These are phyloP conservation scores for Pogonognathellus flavescens DNA, from an alignment of 1,140 invertebrate species.

Conservation along the genomic window DNA sequence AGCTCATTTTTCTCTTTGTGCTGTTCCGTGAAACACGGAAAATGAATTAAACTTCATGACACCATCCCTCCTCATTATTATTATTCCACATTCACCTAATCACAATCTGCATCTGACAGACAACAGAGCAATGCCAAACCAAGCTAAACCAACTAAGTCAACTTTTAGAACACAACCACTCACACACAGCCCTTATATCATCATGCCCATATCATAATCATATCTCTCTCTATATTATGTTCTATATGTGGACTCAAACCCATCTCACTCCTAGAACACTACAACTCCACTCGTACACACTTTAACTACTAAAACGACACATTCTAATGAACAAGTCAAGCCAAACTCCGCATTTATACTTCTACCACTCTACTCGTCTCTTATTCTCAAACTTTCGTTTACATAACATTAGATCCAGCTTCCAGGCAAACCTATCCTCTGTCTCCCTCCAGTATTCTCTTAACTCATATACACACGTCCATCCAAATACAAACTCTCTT, in stretches of 20 bases:
- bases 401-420: background rate
- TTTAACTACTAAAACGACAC: background rate
- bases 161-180: slow-evolving; percentile 12
- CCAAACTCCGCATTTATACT: background rate
- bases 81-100: slow-evolving; percentile 60
- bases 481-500: background rate
- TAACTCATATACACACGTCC: background rate
- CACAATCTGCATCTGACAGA: slow-evolving; percentile 49
- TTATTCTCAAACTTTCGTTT: background rate
- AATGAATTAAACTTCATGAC: slow-evolving; percentile 65
- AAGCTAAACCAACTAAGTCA: background rate
- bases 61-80: slow-evolving; percentile 61
- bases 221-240: no score
- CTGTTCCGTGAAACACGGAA: slow-evolving; percentile 62
- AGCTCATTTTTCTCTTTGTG: slow-evolving; percentile 61
- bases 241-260: background rate
- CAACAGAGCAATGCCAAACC: slow-evolving; percentile 24
- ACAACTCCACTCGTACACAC: background rate
- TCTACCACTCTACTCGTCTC: background rate
- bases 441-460: background rate
- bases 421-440: no score
- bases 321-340: background rate
- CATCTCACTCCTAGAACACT: no score
- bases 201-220: no score
- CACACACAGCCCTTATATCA: background rate